Base-by-base conservation (phyloP, 2,113 vertebrate species). In the Apus apus region DNA sequence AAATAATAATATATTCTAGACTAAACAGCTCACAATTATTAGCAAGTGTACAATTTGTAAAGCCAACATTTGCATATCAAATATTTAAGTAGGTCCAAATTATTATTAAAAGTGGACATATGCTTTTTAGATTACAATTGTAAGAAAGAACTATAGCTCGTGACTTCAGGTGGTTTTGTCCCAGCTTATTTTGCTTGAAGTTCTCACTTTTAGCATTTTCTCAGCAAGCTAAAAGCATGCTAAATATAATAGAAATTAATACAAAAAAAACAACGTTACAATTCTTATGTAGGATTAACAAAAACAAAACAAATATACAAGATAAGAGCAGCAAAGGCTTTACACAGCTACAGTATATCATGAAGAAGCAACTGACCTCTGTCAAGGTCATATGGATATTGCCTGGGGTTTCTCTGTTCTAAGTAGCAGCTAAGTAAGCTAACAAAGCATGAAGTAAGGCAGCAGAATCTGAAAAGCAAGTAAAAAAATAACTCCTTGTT, bases 351-450 rank as follows among this genome's bases (percentile, higher is more conserved):
- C 23, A 86, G 45, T 18, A 38, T 18, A 76, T 6, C 22, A 67
- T 11, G n/a, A 85, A 93, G 38, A 73, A 90, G 73, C 66, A 77
- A 84, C 23, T 6, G 51, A 95, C 93, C 91, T 95, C 81, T 85
- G 18, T 61, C 93, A 94, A 96, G 95, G 94, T 92, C 90, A 72
- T 34, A 54, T 13, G 14, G 50, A 66, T 72, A 66, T 50, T 89
- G 40, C 77, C 58, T 32, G 16, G 32, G 14, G 9, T 65, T 82
- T 20, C 68, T 75, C 67, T 78, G 70, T 34, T 84, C 38, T 80
- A 80, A 89, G 71, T 67, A 92, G 57, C 58, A 93, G 66, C 61
- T 54, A 46, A 78, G 11, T 30, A 68, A 79, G 40, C 23, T 66
- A 93, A 77, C 20, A 71, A 77, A 92, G 48, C 65, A 45, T 40